Conservation (phyloP, 1,140 invertebrate species). For the Parasteatoda tepidariorum region DNA sequence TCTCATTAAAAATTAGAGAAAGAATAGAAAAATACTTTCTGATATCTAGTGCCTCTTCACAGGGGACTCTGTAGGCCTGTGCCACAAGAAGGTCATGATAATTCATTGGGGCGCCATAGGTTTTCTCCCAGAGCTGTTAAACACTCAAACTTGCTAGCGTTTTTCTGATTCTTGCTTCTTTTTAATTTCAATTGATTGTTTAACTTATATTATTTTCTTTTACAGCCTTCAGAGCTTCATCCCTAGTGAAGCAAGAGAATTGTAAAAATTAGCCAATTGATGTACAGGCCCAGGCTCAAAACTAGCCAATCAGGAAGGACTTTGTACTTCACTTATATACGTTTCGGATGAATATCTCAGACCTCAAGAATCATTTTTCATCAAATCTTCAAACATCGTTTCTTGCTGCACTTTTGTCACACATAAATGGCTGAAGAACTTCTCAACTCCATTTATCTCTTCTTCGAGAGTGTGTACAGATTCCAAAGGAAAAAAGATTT, state of each 20-base stretch:
- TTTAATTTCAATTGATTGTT: too few relatives aligned
- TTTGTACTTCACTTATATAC: constrained; percentile 40
- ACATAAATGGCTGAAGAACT: too few relatives aligned
- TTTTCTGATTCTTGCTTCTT: too few relatives aligned
- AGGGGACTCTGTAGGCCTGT: too few relatives aligned
- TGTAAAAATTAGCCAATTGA: constrained; percentile 33
- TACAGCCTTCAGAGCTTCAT: constrained; percentile 58
- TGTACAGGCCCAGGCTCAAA: constrained; percentile 49
- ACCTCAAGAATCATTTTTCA: constrained; percentile 49
- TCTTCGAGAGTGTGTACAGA: neutral
- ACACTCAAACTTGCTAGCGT: too few relatives aligned
- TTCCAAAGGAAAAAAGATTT: neutral
- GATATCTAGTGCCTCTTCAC: too few relatives aligned
- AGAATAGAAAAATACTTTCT: too few relatives aligned
- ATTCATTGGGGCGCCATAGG: too few relatives aligned
- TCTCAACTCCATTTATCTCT: constrained; percentile 20
- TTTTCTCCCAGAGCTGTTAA: too few relatives aligned
- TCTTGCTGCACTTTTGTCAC: constrained; percentile 54
- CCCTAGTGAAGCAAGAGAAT: constrained; percentile 46
- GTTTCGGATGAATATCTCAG: constrained; percentile 42
- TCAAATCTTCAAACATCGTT: constrained; percentile 33
- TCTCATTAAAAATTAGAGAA: too few relatives aligned
- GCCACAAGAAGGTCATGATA: too few relatives aligned
- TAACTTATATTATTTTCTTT: constrained; percentile 19
- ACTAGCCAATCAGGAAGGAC: constrained; percentile 55